Base-by-base conservation (phyloP, 1,140 invertebrate genomes). In the Neomicropteryx cornuta region DNA sequence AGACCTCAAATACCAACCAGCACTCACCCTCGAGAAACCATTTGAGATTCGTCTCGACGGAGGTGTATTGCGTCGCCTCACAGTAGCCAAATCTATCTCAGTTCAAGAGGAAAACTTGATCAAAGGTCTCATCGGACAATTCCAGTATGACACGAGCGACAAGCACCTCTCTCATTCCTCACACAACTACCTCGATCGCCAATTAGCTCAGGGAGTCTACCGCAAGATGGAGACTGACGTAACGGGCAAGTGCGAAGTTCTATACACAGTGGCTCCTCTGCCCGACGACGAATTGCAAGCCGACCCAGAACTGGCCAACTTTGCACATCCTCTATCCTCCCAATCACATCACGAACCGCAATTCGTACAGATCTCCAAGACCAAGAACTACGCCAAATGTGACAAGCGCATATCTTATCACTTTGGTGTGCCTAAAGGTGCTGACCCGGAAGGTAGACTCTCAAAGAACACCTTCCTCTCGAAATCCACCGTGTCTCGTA, bases 201-300 rank as follows among this genome's bases (percentile, higher is more conserved):
- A 66, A 4, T 46, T 55, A 3, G 47, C 66, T 6, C 60, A 66
- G 43, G 73, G 67, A 2, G 56, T 66, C 11, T 83, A 69, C 58
- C 76, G 67, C 39, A 72, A 71, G 21, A 76, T 81, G 73, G 81
- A 84, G 58, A 70, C 75, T 41, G 72, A 77, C 4, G 70, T 83
- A 17, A 71, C 69, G 45, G 81, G 81, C 30, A 70, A 72, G 51
- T 79, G 75, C 48, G 75, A 81, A 51, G 78, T 77, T 6, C 40
- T 72, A 0, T 83, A 83, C 55, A 71, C 78, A 17, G 70, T 83
- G 5, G 63, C 66, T 11, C 71, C 70, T 1, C 55, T 79, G 19
- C 58, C 72, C 3, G 52, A 71, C 16, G 66, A 71, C 41, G 52
- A 69, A 46, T 10, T 66, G 3, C 44, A 59, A 33, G 29, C 36